These are phyloP conservation scores for Creontiades dilutus DNA, from an alignment of 2,888 invertebrate species.

Conservation along the genomic window DNA sequence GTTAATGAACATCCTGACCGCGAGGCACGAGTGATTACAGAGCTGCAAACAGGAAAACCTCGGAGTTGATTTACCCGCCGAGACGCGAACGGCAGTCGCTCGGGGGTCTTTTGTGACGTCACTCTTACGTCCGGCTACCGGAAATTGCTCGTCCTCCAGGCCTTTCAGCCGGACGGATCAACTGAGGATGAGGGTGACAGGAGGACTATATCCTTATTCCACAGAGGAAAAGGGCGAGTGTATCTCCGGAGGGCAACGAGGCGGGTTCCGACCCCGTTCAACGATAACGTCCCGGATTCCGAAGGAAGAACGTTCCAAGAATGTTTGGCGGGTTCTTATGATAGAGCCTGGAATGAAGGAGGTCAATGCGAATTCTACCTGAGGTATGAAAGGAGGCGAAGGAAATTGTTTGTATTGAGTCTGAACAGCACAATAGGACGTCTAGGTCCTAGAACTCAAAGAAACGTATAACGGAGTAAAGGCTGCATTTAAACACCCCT, in stretches of 20 bases:
- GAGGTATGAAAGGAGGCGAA: neutral
- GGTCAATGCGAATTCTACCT: neutral
- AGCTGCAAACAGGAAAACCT: neutral
- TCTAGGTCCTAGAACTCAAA: no score
- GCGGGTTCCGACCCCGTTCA: neutral
- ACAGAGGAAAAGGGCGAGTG: neutral
- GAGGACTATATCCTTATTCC: neutral
- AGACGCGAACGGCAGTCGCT: neutral
- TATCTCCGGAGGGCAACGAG: slow-evolving; percentile 7
- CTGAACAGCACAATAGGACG: neutral
- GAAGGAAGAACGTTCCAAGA: neutral
- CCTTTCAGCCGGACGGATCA: slow-evolving; percentile 11
- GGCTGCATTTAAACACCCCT: no score
- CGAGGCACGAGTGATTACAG: neutral
- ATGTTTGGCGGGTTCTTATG: neutral
- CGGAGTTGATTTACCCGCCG: neutral
- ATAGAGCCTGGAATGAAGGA: slow-evolving; percentile 36
- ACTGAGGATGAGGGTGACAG: neutral
- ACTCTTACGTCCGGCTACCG: slow-evolving; percentile 11
- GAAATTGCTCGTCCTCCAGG: slow-evolving; percentile 1
- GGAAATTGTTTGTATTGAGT: neutral
- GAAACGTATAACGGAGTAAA: no score
- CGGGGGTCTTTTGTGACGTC: slow-evolving; percentile 15
- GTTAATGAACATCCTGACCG: no score
- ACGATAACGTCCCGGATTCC: neutral